These are phyloP conservation scores for Microcebus griseorufus DNA, from an alignment of 2,113 vertebrate genomes.

Conservation along the genomic window DNA sequence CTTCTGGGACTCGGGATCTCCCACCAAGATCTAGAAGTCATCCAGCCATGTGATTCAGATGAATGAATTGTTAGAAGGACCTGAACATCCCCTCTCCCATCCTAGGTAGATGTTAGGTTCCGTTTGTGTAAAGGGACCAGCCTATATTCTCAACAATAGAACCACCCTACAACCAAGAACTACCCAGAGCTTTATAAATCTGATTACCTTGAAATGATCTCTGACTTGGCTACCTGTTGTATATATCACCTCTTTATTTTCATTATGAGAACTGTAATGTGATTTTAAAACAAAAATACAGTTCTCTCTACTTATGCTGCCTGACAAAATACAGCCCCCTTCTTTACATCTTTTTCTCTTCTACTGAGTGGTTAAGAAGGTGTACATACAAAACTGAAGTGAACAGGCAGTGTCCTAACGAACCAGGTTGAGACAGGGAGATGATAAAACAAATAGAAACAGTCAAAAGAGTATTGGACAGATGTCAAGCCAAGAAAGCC, in stretches of 20 bases:
- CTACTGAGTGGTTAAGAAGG: neutral
- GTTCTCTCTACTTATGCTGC: neutral
- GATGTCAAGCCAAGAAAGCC: neutral
- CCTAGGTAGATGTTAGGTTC: neutral
- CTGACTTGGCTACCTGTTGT: neutral
- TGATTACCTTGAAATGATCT: neutral
- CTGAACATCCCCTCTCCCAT: neutral
- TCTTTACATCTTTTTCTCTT: neutral
- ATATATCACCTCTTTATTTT: neutral
- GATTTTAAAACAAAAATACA: slow-evolving; percentile 29
- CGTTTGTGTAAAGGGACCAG: neutral
- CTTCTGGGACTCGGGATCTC: neutral
- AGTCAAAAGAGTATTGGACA: neutral
- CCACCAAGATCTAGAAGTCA: neutral
- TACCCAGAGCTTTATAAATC: neutral
- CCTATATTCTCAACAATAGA: neutral
- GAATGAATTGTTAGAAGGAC: neutral
- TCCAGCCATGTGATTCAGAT: neutral
- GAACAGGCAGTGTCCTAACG: neutral
- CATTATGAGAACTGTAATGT: slow-evolving; percentile 22
- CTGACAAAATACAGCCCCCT: neutral
- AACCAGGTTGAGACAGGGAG: neutral
- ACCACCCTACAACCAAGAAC: neutral
- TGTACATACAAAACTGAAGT: neutral
- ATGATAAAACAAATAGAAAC: neutral